Evolutionary conservation across 1,140 invertebrate genomes (phyloP).

Genomic region (Frieseomelitta varia): DNA sequence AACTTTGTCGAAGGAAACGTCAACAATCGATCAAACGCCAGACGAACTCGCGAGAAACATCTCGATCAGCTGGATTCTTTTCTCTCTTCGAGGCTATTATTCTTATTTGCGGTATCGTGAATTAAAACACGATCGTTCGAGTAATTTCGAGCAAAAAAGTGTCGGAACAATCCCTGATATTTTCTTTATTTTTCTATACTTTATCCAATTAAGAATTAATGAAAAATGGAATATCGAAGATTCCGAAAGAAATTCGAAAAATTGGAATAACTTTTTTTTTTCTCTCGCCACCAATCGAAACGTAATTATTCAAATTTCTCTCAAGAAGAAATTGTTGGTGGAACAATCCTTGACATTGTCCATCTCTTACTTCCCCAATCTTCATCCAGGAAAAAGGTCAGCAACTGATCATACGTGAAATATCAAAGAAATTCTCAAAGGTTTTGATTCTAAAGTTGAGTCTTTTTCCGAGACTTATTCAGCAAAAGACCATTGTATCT

Average conservation of each 20-base stretch:
- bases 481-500: rapidly evolving
- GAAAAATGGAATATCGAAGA: too few relatives aligned
- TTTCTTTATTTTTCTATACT: too few relatives aligned
- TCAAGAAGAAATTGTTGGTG: too few relatives aligned
- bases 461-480: neutral
- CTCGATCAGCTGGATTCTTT: neutral
- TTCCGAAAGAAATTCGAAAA: too few relatives aligned
- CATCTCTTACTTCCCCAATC: too few relatives aligned
- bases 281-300: too few relatives aligned
- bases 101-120: neutral
- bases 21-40: neutral
- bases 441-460: neutral
- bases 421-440: neutral
- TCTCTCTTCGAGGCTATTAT: neutral
- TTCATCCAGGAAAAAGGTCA: neutral
- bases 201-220: too few relatives aligned
- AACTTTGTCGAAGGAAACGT: neutral
- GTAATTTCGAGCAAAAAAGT: rapidly evolving
- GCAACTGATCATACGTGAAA: neutral
- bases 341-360: too few relatives aligned
- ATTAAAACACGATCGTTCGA: neutral
- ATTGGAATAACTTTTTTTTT: too few relatives aligned
- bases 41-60: neutral
- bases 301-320: too few relatives aligned
- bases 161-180: neutral